phyloP scores from a whole-genome alignment of 92 coral and sea anemone genomes.

The Umimayanthus chanpuru region DNA sequence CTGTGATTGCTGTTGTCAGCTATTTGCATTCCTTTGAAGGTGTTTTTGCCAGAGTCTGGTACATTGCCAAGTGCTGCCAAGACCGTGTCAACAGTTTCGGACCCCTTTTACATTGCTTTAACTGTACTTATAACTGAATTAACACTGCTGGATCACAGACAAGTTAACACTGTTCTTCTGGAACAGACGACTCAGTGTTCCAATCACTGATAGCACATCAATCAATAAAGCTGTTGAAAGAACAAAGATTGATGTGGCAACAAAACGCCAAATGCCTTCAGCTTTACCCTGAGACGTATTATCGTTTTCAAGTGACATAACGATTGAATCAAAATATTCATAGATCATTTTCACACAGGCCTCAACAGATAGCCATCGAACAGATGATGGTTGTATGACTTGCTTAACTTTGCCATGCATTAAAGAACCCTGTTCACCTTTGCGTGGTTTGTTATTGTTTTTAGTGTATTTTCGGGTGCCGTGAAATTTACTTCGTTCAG shows the following conservation, averaged over 20 bases:
- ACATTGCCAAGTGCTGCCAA: constrained; percentile 28
- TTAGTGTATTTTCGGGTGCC: too few relatives aligned
- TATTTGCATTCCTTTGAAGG: constrained; percentile 35
- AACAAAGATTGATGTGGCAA: background rate
- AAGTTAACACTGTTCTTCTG: constrained; percentile 45
- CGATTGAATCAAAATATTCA: constrained; percentile 3
- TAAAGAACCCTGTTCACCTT: too few relatives aligned
- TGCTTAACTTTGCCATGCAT: constrained; percentile 56
- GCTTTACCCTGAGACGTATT: constrained; percentile 32
- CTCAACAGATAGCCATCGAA: constrained; percentile 54
- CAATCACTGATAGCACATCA: constrained; percentile 50
- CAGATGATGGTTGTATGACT: constrained; percentile 45
- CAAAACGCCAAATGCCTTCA: constrained; percentile 30
- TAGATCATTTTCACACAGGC: constrained; percentile 41
- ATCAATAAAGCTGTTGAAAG: constrained; percentile 1
- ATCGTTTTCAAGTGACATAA: background rate
- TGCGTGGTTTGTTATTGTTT: too few relatives aligned
- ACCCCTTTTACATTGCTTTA: constrained; percentile 33
- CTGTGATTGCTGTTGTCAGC: constrained; percentile 36
- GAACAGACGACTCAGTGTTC: constrained; percentile 46
- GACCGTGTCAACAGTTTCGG: constrained; percentile 25
- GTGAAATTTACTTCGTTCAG: too few relatives aligned
- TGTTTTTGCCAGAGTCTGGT: constrained; percentile 32
- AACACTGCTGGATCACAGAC: constrained; percentile 12
- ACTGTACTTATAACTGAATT: constrained; percentile 36